Conservation (phyloP, 2,888 invertebrate species). For the Odiellus spinosus region DNA sequence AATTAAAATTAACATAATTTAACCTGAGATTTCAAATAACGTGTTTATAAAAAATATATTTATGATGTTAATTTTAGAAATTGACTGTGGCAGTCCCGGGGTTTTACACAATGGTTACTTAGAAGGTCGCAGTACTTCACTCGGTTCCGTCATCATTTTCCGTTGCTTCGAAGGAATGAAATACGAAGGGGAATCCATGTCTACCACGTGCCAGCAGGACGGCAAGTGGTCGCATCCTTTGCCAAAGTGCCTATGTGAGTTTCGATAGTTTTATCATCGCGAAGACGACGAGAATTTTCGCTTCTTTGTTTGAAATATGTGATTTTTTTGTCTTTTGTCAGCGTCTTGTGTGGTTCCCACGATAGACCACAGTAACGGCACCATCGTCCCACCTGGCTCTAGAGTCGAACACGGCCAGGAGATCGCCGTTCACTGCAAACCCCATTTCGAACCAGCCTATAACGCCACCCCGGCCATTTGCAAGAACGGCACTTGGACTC, state of each 20-base stretch:
- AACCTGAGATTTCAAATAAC: too few species aligned
- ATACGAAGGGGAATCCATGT: slow-evolving; percentile 70
- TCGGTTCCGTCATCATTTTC: slow-evolving; percentile 82
- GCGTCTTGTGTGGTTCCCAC: slow-evolving; percentile 89
- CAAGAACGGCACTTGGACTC: slow-evolving; percentile 89
- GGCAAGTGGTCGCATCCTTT: slow-evolving; percentile 87
- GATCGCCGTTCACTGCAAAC: slow-evolving; percentile 57
- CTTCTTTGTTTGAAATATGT: not conserved
- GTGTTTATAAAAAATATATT: too few species aligned
- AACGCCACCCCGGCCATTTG: slow-evolving; percentile 62
- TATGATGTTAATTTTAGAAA: slow-evolving; percentile 49
- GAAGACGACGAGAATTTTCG: not conserved
- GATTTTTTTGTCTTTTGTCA: slow-evolving; percentile 25
- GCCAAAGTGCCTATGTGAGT: slow-evolving; percentile 68
- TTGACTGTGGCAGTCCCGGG: slow-evolving; percentile 89
- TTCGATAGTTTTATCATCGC: too few species aligned
- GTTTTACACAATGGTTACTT: slow-evolving; percentile 88
- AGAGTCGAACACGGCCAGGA: slow-evolving; percentile 51
- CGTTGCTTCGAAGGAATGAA: slow-evolving; percentile 83
- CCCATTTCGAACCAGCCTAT: slow-evolving; percentile 48
- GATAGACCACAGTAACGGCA: slow-evolving; percentile 32
- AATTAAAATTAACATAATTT: too few species aligned
- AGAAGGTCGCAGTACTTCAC: slow-evolving; percentile 57
- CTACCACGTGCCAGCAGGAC: slow-evolving; percentile 72
- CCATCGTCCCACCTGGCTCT: slow-evolving; percentile 24